Evolutionary conservation across 2,888 invertebrate species (phyloP), one percentile per base, ranked within the genome.

Genomic region (Cordylochernes scorpioides): DNA sequence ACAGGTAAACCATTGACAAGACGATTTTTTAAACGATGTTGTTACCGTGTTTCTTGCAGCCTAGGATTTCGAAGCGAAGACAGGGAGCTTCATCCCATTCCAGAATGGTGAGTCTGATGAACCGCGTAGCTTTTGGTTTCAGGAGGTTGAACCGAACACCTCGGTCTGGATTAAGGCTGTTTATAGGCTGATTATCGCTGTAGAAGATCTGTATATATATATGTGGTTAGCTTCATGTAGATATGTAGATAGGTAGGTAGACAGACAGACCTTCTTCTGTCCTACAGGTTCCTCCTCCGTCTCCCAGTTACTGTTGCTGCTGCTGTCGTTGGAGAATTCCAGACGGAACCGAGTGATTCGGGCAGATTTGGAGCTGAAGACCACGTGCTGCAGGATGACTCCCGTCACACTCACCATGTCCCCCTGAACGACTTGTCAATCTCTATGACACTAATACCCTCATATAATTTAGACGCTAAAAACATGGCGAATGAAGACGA

Each of bases 241-340:
- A n/a, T n/a, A n/a, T n/a, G n/a, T n/a, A n/a, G n/a, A n/a, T n/a
- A n/a, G n/a, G n/a, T n/a, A n/a, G n/a, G n/a, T n/a, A n/a, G n/a
- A n/a, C 8, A 32, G 7, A 18, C 17, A 13, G 15, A 45, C 42
- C 32, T 45, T 45, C 29, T 42, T 38, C 19, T 37, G 34, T 15
- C 44, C 44, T 6, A 45, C 38, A 2, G 45, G 45, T 24, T 43
- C 41, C 33, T 45, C 45, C 36, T 45, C 45, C 26, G 30, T 39
- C n/a, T 29, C 25, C 44, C 45, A 45, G 12, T 37, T 31, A 0
- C 29, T 26, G 1, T 39, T 39, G 24, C 44, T 44, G 0, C 29
- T 26, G 1, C 39, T 39, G 24, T 45, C 44, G 26, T 42, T 45
- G 26, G 42, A 42, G 17, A 45, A 45, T 8, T 35, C 30, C 10